Evolutionary conservation across 2,113 vertebrate genomes (phyloP).

Genomic region (Colius striatus): DNA sequence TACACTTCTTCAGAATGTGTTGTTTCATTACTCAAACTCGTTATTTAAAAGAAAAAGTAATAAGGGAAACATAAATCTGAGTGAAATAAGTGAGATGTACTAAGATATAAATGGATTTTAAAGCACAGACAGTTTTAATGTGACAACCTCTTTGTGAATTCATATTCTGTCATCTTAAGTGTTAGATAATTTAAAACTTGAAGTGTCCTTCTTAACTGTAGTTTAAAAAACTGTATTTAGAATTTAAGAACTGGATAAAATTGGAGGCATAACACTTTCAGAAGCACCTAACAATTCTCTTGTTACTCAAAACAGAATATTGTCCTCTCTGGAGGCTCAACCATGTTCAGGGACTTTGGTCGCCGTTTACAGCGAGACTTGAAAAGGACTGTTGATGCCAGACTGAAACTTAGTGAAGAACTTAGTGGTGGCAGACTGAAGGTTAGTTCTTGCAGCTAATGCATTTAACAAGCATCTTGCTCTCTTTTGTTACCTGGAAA

Average conservation of each 20-base stretch:
- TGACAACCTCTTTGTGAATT: not conserved
- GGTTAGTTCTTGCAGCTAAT: slow-evolving; percentile 70
- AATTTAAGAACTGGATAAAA: not conserved
- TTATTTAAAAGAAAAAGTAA: not conserved
- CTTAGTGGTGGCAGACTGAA: slow-evolving; percentile 96
- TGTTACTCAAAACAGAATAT: slow-evolving; percentile 80
- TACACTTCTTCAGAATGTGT: not conserved
- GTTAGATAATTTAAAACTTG: not conserved
- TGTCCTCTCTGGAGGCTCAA: slow-evolving; percentile 97
- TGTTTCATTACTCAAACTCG: not conserved
- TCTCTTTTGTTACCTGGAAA: not conserved
- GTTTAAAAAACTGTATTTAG: not conserved
- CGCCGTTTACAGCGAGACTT: slow-evolving; percentile 95
- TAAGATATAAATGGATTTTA: not conserved
- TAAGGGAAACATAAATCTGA: not conserved
- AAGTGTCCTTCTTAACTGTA: not conserved
- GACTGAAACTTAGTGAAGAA: slow-evolving; percentile 97
- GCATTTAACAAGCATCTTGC: not conserved
- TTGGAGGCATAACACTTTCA: not conserved
- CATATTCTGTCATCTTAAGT: not conserved
- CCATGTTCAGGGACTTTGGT: slow-evolving; percentile 99
- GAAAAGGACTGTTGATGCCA: slow-evolving; percentile 95
- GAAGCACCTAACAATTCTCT: not conserved
- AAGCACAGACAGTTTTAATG: not conserved
- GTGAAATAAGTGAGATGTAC: not conserved